Base-by-base conservation (phyloP, 1,140 invertebrate genomes). In the Dendroctonus valens region DNA sequence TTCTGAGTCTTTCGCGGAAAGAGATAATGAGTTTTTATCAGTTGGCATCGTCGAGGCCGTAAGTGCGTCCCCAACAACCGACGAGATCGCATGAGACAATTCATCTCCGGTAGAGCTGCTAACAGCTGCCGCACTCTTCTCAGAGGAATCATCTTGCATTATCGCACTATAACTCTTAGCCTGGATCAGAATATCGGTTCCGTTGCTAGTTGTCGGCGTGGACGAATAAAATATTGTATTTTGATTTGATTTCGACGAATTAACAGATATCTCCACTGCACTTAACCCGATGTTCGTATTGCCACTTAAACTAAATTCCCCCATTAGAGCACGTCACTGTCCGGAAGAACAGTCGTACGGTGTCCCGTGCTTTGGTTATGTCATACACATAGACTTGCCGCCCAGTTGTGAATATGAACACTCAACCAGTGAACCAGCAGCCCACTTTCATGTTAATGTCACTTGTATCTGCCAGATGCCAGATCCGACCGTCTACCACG, bases 101-200 rank as follows among this genome's bases (percentile, higher is more conserved):
- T 71, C 73, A 65, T 73, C 75, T 38, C 50, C 70, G 60, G 68
- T 73, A 51, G 70, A 52, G 15, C 70, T 69, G 70, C 72, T 60
- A 70, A 72, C 71, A 73, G 69, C 70, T 53, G 69, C 74, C 67
- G 62, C 67, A 67, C 70, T 63, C 69, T 77, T 78, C 14, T 77
- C 76, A 65, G 69, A 71, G 70, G 77, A 73, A 69, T 78, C 77
- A 77, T 79, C 77, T 75, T 78, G 77, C 76, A 78, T 79, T 64
- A 69, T 72, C 52, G 76, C 59, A 59, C 70, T 72, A 57, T 69
- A 69, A 59, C 67, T 66, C 58, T 69, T 70, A 41, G 68, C 63
- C 67, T 74, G 71, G 41, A 71, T 70, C 41, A 71, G 48, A 26
- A 69, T 59, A 57, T 75, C 74, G 14, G 67, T 73, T 9, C 59